Evolutionary conservation across 2,113 vertebrate genomes (phyloP), one percentile per base, ranked within the genome.

Genomic region (Percina caprodes): DNA sequence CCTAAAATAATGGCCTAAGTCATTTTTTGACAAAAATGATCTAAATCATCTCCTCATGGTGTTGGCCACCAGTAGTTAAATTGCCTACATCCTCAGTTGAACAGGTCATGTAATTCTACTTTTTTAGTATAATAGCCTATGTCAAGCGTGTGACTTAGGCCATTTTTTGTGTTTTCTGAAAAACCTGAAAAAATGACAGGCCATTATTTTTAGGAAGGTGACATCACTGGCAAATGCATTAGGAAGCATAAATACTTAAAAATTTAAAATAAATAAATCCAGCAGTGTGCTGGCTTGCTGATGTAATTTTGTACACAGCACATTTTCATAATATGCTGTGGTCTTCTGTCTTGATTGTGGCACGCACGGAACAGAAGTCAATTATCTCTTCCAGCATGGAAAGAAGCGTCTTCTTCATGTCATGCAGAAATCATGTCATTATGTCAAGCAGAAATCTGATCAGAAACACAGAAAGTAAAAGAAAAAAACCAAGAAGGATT

Each of bases 251-350:
- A 92, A 92, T 93, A 86, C 90, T 93, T 93, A 91, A 91, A 91
- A 92, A 90, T 89, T 91, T 68, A 86, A 92, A 91, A 86, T 84
- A 92, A 93, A 94, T 90, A 93, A 94, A 95, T 91, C 86, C 84
- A 86, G 84, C 89, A 56, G 55, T 83, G 67, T 84, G 81, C 87
- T 91, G 92, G 91, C 83, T 89, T 89, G 65, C 65, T 83, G 90
- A 91, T 86, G 61, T 89, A 88, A 85, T 92, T 93, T 89, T 90
- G 86, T 91, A 92, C 91, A 92, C 91, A 91, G 90, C 92, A 90
- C 88, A 91, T 94, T 92, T 90, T 93, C 65, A 69, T 93, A 91
- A 93, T 92, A 88, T 69, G 82, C 80, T 92, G 92, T 87, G 93
- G 93, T 93, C 72, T 70, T 69, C 51, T 75, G 86, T 89, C 92